Percentiles rank a stretch among this genome's conserved stretches.
These are phyloP conservation scores for Idaea straminata DNA, from an alignment of 2,888 invertebrate genomes.

Conservation along the genomic window DNA sequence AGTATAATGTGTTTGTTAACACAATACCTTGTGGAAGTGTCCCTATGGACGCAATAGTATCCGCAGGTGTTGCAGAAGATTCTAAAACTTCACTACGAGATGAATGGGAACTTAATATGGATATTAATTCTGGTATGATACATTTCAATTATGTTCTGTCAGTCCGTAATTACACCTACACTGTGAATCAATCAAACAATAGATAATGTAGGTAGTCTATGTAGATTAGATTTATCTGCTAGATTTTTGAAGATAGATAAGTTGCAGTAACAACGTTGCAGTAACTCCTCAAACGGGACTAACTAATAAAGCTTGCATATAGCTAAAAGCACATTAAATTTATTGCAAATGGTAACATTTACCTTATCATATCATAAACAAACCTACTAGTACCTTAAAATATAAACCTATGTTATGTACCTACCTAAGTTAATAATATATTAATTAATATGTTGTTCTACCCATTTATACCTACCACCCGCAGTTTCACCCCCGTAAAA, in stretches of 20 bases:
- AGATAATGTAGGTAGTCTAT: neutral
- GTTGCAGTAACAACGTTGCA: too few species aligned
- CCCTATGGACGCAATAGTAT: slow-evolving; percentile 73
- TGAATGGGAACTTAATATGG: slow-evolving; percentile 66
- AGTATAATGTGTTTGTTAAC: slow-evolving; percentile 59
- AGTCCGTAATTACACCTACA: slow-evolving; percentile 8
- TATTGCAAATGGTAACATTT: too few species aligned
- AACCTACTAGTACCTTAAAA: too few species aligned
- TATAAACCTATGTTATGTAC: too few species aligned
- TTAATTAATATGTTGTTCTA: too few species aligned
- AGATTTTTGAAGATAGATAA: neutral
- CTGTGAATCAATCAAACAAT: neutral
- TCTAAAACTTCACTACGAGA: slow-evolving; percentile 59
- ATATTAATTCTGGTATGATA: slow-evolving; percentile 66
- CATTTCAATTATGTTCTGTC: neutral
- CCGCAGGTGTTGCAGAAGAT: slow-evolving; percentile 46
- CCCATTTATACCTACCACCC: too few species aligned
- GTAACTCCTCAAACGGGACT: too few species aligned
- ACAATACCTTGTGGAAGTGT: slow-evolving; percentile 70
- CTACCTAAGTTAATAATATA: too few species aligned
- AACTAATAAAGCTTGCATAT: too few species aligned
- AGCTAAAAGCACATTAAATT: too few species aligned
- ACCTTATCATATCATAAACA: too few species aligned
- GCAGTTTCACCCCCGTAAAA: too few species aligned
- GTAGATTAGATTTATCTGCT: neutral